These are phyloP conservation scores for Endomychus coccineus DNA, from an alignment of 2,888 invertebrate genomes.

Conservation along the genomic window DNA sequence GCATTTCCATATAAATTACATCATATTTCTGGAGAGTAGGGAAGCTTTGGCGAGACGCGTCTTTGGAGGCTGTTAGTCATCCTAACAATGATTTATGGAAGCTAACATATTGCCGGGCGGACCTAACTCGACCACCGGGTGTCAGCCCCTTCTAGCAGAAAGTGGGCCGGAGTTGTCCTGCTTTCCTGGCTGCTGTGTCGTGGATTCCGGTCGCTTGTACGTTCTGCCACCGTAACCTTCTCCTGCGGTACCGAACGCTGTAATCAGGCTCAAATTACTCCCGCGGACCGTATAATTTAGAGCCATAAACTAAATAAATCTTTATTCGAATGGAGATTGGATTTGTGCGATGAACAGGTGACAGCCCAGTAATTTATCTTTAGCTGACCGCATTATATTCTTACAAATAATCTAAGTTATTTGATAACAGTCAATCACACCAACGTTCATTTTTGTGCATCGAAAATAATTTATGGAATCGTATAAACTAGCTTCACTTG, in stretches of 20 bases:
- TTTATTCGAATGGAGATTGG: slow-evolving; percentile 16
- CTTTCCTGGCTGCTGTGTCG: no score
- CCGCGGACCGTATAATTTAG: slow-evolving; percentile 16
- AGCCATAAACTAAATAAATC: slow-evolving; percentile 17
- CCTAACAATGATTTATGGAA: slow-evolving; percentile 49
- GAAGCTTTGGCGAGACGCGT: slow-evolving; percentile 37
- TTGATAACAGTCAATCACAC: no score
- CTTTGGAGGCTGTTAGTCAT: slow-evolving; percentile 47
- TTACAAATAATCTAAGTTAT: no score
- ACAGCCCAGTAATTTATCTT: slow-evolving; percentile 15
- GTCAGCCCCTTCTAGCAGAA: slow-evolving; percentile 17
- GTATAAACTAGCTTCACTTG: no score
- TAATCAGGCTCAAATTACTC: slow-evolving; percentile 14
- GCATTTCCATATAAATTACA: slow-evolving; percentile 51
- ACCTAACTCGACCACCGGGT: slow-evolving; percentile 28
- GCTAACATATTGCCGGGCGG: slow-evolving; percentile 46
- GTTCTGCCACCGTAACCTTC: slow-evolving; percentile 14
- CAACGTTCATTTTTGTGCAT: no score
- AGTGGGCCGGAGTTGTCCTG: slow-evolving; percentile 19
- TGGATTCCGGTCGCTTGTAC: slow-evolving; percentile 2
- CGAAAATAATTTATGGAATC: no score
- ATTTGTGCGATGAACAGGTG: slow-evolving; percentile 17
- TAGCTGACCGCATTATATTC: slow-evolving; percentile 10
- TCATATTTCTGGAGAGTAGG: slow-evolving; percentile 45
- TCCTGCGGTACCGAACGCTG: slow-evolving; percentile 14